These are phyloP conservation scores for Yoshiicerus persimilis DNA, from an alignment of 1,140 invertebrate genomes.

Conservation along the genomic window DNA sequence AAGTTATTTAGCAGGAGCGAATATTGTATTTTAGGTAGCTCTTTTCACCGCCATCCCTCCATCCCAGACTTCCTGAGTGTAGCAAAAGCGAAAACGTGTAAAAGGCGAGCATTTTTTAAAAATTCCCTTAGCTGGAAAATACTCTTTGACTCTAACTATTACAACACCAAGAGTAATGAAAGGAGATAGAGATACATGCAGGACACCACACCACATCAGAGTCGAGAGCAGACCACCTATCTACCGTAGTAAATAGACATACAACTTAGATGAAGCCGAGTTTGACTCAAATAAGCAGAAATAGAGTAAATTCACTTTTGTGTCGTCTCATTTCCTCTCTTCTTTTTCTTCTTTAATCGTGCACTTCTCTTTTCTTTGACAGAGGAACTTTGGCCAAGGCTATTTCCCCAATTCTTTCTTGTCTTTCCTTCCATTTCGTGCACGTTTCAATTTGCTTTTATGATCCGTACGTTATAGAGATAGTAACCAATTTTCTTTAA, in stretches of 20 bases:
- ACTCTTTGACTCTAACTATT: not conserved
- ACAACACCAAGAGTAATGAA: not conserved
- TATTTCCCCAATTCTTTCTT: not conserved
- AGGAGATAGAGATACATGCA: no score
- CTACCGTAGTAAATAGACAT: not conserved
- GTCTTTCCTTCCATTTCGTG: not conserved
- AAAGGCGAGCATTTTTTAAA: not conserved
- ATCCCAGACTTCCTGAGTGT: no score
- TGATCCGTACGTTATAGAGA: not conserved
- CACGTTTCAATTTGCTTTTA: not conserved
- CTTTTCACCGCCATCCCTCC: no score
- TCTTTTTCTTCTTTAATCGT: not conserved
- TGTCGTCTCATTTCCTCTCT: conserved; percentile 4
- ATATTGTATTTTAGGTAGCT: not conserved
- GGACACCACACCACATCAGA: no score
- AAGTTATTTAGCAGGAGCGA: not conserved
- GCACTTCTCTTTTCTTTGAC: not conserved
- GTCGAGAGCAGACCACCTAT: no score
- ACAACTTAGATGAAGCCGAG: not conserved
- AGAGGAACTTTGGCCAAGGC: not conserved
- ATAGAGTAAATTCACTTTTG: conserved; percentile 2
- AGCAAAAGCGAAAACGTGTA: no score
- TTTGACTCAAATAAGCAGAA: not conserved
- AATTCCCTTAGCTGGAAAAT: not conserved
- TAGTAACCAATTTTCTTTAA: not conserved